Conservation (phyloP, 2,113 vertebrate genomes). For the Xenopus borealis region DNA sequence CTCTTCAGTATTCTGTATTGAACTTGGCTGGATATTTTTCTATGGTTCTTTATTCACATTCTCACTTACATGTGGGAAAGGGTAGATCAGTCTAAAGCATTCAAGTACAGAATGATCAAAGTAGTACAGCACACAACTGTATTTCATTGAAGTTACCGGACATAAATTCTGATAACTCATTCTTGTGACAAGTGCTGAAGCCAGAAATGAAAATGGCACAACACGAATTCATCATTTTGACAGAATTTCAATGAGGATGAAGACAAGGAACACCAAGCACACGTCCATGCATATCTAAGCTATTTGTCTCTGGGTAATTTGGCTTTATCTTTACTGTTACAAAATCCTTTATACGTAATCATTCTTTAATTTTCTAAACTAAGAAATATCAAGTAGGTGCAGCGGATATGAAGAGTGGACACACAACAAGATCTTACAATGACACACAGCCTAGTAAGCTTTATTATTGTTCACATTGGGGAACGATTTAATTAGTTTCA, state of each 20-base stretch:
- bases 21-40: slow-evolving; percentile 20
- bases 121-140: neutral
- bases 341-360: slow-evolving; percentile 30
- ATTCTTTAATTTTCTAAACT: slow-evolving; percentile 41
- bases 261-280: slow-evolving; percentile 41
- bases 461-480: too few species aligned
- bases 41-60: slow-evolving; percentile 23
- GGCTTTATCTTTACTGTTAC: slow-evolving; percentile 36
- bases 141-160: slow-evolving; percentile 22
- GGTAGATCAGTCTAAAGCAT: slow-evolving; percentile 23
- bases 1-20: slow-evolving; percentile 36
- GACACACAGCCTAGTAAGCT: neutral
- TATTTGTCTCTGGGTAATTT: slow-evolving; percentile 45
- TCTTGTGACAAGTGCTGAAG: slow-evolving; percentile 31
- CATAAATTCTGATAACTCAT: slow-evolving; percentile 2
- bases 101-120: slow-evolving; percentile 34
- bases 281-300: slow-evolving; percentile 46
- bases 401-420: neutral
- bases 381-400: slow-evolving; percentile 3
- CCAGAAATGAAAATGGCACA: slow-evolving; percentile 41
- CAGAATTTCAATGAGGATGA: slow-evolving; percentile 32
- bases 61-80: slow-evolving; percentile 26
- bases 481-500: too few species aligned
- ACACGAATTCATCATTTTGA: slow-evolving; percentile 45
- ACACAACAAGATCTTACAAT: neutral